Percentiles rank a stretch among this genome's conserved stretches.
phyloP scores from a whole-genome alignment of 1,140 invertebrate genomes.

The Microplitis mediator region DNA sequence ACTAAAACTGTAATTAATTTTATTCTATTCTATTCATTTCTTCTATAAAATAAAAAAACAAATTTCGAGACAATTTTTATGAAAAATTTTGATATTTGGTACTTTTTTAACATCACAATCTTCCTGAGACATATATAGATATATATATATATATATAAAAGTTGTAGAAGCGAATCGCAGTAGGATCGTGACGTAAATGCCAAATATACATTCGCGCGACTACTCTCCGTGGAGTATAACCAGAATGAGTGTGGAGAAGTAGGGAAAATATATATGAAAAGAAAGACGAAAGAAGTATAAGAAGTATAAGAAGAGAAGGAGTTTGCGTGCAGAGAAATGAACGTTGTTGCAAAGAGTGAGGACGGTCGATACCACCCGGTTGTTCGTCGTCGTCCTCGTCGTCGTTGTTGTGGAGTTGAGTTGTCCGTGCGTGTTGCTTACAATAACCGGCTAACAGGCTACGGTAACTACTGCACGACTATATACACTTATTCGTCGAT shows the following conservation, averaged over 20 bases:
- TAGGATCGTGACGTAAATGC: slow-evolving; percentile 33
- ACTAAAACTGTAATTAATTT: too few relatives aligned
- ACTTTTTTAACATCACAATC: slow-evolving; percentile 4
- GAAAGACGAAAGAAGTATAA: too few relatives aligned
- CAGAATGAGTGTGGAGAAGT: too few relatives aligned
- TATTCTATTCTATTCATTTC: too few relatives aligned
- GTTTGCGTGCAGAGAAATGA: slow-evolving; percentile 28
- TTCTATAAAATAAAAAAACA: neutral
- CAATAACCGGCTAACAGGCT: neutral
- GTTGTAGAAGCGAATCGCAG: slow-evolving; percentile 7
- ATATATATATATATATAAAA: neutral
- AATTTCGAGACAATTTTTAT: neutral
- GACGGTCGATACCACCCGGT: slow-evolving; percentile 19
- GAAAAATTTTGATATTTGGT: too few relatives aligned
- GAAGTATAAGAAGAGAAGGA: neutral
- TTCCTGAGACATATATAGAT: neutral
- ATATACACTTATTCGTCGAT: neutral
- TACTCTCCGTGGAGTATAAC: too few relatives aligned
- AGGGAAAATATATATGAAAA: too few relatives aligned
- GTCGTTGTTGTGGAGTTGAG: neutral
- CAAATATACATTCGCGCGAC: slow-evolving; percentile 30
- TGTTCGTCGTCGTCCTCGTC: too few relatives aligned
- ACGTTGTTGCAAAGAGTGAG: slow-evolving; percentile 1
- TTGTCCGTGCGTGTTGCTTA: slow-evolving; percentile 21
- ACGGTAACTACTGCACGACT: neutral